These are phyloP conservation scores for Halocaridina rubra DNA, from an alignment of 2,888 invertebrate genomes.

Conservation along the genomic window DNA sequence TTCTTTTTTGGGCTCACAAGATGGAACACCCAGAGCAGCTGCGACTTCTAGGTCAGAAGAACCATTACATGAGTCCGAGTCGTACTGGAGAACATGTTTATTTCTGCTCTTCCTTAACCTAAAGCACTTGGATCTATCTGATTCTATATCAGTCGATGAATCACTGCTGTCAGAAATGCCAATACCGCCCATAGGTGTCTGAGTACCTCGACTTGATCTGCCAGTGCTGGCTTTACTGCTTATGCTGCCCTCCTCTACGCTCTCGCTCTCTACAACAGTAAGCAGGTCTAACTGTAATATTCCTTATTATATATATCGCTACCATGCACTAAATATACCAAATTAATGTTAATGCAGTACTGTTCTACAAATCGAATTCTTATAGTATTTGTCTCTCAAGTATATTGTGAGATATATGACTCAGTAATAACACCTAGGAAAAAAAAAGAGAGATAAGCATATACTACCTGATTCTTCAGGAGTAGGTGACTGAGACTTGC, in stretches of 20 bases:
- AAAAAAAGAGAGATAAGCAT: neutral
- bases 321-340: too few relatives aligned
- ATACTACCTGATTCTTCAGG: constrained; percentile 17
- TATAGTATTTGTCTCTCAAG: too few relatives aligned
- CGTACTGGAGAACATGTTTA: neutral
- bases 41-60: constrained; percentile 31
- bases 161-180: neutral
- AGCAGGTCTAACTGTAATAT: too few relatives aligned
- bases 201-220: neutral
- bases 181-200: neutral
- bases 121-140: neutral
- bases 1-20: neutral
- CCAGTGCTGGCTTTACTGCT: neutral
- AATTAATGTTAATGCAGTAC: too few relatives aligned
- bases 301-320: too few relatives aligned
- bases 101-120: neutral
- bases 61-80: constrained; percentile 25
- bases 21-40: constrained; percentile 4
- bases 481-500: too few relatives aligned
- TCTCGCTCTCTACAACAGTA: neutral
- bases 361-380: too few relatives aligned
- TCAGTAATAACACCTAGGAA: too few relatives aligned
- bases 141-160: neutral
- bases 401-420: too few relatives aligned
- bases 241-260: neutral